Evolutionary conservation across 2,888 invertebrate genomes (phyloP).

Genomic region (Entomobrya proxima): DNA sequence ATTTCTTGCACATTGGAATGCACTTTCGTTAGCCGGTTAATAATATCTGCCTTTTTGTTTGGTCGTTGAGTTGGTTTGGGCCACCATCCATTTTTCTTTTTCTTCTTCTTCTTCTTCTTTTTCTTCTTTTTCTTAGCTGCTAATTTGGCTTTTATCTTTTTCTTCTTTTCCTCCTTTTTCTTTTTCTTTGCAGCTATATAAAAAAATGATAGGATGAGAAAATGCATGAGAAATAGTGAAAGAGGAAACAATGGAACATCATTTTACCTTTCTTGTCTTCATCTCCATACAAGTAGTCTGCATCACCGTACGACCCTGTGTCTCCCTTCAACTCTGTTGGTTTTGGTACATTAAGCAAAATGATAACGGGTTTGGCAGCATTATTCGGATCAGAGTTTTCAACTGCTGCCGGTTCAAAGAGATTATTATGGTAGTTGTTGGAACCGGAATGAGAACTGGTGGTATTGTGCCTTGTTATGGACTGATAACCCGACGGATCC

Average conservation of each 20-base stretch:
- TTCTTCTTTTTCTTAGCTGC: slow-evolving; percentile 39
- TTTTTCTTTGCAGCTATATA: slow-evolving; percentile 38
- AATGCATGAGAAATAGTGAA: too few species aligned
- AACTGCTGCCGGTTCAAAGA: slow-evolving; percentile 30
- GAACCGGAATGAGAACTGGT: background rate
- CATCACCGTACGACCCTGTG: slow-evolving; percentile 53
- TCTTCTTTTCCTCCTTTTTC: slow-evolving; percentile 54
- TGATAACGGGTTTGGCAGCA: slow-evolving; percentile 51
- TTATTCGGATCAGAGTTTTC: background rate
- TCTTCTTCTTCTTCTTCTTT: slow-evolving; percentile 61
- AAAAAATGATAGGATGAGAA: too few species aligned
- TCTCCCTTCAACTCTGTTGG: slow-evolving; percentile 63
- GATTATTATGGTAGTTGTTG: slow-evolving; percentile 15
- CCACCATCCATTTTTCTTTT: slow-evolving; percentile 46
- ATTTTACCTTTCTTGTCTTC: slow-evolving; percentile 53
- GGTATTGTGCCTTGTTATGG: background rate
- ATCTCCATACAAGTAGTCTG: slow-evolving; percentile 49
- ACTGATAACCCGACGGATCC: slow-evolving; percentile 5
- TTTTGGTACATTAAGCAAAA: slow-evolving; percentile 58
- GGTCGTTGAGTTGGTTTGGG: slow-evolving; percentile 47
- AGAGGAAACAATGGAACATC: too few species aligned
- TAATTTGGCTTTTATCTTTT: slow-evolving; percentile 52
- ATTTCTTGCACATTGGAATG: slow-evolving; percentile 69
- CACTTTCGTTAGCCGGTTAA: slow-evolving; percentile 68
- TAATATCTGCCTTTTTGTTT: slow-evolving; percentile 67